Conservation (phyloP, 2,113 vertebrate genomes). For the Coturnix japonica region DNA sequence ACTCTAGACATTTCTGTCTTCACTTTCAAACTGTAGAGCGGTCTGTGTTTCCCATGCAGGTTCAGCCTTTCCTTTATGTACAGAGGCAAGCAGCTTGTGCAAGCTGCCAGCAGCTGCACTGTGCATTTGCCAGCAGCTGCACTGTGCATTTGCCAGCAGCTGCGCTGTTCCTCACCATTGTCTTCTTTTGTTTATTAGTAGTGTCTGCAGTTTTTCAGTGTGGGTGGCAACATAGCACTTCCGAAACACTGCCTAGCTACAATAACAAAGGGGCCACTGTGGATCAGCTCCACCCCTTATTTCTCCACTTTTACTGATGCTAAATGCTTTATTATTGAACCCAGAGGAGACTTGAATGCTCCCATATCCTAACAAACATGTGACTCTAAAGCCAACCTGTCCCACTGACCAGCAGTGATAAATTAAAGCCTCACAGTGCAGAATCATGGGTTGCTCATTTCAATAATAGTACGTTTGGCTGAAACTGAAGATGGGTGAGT, state of each 20-base stretch:
- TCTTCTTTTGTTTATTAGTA: not conserved
- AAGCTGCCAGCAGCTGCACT: not conserved
- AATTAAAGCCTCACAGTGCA: not conserved
- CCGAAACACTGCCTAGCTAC: not conserved
- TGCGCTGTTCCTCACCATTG: not conserved
- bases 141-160: not conserved
- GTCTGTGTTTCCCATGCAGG: not conserved
- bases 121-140: not conserved
- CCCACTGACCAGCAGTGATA: not conserved
- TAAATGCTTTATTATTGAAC: not conserved
- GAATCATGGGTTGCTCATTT: not conserved
- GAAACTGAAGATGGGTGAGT: not conserved
- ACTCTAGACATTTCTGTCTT: not conserved
- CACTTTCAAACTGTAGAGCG: not conserved
- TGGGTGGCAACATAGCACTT: not conserved
- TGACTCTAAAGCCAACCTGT: not conserved
- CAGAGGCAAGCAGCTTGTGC: not conserved
- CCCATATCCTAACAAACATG: not conserved
- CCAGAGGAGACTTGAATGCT: not conserved
- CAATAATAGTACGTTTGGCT: not conserved
- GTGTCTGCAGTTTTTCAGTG: not conserved
- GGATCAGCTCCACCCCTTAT: not conserved
- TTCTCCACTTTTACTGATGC: not conserved
- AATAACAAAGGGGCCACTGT: not conserved
- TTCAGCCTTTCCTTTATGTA: rapidly evolving